These are phyloP conservation scores for Leucoraja erinaceus DNA, from an alignment of 2,113 vertebrate genomes.

Conservation along the genomic window DNA sequence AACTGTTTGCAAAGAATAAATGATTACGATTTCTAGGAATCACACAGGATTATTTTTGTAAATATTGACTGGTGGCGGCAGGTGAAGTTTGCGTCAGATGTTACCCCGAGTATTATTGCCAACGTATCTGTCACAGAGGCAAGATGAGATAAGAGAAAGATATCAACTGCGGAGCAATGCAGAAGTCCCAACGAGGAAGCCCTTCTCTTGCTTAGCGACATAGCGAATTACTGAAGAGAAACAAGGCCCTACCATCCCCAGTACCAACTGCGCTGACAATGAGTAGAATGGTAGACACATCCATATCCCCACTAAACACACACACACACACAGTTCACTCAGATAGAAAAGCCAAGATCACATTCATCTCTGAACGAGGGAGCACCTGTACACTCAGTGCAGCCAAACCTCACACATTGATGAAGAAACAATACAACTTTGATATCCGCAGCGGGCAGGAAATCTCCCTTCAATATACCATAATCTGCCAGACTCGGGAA, in stretches of 20 bases:
- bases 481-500: background rate
- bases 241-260: background rate
- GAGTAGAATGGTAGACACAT: no score
- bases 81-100: background rate
- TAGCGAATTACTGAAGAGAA: background rate
- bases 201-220: background rate
- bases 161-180: background rate
- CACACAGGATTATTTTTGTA: background rate
- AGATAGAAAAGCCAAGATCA: background rate
- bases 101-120: background rate
- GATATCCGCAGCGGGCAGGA: background rate
- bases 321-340: background rate
- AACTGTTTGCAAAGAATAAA: background rate
- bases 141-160: conserved; percentile 12
- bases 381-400: background rate
- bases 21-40: background rate
- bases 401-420: background rate
- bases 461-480: background rate
- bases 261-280: no score
- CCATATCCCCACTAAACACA: no score
- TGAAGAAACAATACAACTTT: background rate
- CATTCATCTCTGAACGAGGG: background rate
- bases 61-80: background rate
- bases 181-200: background rate
- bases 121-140: no score